phyloP scores from a whole-genome alignment of 2,113 vertebrate genomes.

The Mus spicilegus region DNA sequence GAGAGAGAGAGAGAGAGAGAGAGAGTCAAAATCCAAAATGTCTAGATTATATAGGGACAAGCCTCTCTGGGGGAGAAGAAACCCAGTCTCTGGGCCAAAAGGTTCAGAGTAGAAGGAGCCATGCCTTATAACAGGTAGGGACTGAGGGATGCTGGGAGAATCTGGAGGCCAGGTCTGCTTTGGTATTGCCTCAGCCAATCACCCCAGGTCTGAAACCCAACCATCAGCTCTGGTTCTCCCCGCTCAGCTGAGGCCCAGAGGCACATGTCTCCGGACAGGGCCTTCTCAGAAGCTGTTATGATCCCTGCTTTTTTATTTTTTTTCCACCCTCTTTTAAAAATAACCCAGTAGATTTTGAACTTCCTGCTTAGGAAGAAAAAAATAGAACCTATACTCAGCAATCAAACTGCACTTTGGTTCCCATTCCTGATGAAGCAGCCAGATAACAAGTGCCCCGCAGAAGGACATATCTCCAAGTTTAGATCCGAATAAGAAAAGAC shows the following conservation, averaged over 20 bases:
- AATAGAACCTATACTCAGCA: slow-evolving; percentile 69
- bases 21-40: no score
- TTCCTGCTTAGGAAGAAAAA: slow-evolving; percentile 74
- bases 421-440: slow-evolving; percentile 70
- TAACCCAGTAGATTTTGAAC: slow-evolving; percentile 77
- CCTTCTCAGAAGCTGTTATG: background rate
- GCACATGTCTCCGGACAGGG: background rate
- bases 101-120: no score
- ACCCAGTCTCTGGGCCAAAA: no score
- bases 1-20: no score
- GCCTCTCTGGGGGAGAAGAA: no score
- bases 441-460: slow-evolving; percentile 24
- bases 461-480: slow-evolving; percentile 74
- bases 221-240: background rate
- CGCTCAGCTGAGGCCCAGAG: background rate
- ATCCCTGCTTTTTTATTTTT: slow-evolving; percentile 29
- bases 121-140: no score
- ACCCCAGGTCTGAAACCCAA: no score
- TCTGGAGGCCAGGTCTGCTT: no score
- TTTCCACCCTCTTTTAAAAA: slow-evolving; percentile 71
- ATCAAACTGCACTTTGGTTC: slow-evolving; percentile 40
- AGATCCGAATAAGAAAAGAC: slow-evolving; percentile 70
- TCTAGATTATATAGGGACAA: no score
- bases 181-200: no score
- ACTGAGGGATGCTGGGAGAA: no score